Conservation (phyloP, 2,113 vertebrate species). For the Chloebia gouldiae region DNA sequence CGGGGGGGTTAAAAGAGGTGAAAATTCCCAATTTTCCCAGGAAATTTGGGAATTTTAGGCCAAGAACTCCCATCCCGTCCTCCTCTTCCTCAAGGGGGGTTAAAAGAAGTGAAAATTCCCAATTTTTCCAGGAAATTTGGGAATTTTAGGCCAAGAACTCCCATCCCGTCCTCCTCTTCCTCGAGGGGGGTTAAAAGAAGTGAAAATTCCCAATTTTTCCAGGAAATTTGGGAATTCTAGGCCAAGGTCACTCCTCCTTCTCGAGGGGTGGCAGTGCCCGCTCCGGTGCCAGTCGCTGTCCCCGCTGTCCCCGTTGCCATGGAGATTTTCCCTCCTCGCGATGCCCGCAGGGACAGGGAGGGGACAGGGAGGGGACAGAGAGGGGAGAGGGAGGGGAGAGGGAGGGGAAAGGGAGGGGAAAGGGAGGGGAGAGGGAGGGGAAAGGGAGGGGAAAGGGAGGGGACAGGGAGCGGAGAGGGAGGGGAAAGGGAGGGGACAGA, state of each 20-base stretch:
- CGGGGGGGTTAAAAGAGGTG: fast-evolving
- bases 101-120: fast-evolving
- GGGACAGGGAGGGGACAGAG: no score
- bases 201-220: fast-evolving
- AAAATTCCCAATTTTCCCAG: fast-evolving
- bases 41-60: neutral
- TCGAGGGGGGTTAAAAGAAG: fast-evolving
- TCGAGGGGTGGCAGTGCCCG: fast-evolving
- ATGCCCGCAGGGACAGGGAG: neutral
- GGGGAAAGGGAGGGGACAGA: no score
- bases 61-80: neutral
- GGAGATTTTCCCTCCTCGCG: conserved; percentile 23
- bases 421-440: no score
- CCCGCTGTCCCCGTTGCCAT: conserved; percentile 46
- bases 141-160: no score
- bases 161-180: neutral
- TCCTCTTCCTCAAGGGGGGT: neutral
- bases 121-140: neutral
- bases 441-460: no score
- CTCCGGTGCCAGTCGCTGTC: no score
- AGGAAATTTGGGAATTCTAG: neutral
- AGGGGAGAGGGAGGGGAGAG: no score
- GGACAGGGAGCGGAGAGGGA: no score
- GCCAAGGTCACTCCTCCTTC: neutral
- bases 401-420: no score